Evolutionary conservation across 2,113 vertebrate genomes (phyloP).

Genomic region (Gobio gobio): DNA sequence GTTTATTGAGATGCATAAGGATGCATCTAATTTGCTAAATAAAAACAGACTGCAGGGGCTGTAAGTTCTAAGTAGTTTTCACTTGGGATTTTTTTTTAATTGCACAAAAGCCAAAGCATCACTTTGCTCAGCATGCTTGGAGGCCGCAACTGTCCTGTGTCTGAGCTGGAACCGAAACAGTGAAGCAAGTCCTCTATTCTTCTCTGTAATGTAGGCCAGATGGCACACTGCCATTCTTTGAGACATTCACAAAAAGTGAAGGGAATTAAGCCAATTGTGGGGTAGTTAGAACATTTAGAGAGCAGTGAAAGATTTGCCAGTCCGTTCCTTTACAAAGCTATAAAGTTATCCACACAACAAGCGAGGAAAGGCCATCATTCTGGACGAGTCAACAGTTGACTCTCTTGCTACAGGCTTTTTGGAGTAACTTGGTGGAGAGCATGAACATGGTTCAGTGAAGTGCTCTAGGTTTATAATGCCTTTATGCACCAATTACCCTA

Average conservation of each 20-base stretch:
- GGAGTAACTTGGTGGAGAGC: not conserved
- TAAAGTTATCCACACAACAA: constrained; percentile 48
- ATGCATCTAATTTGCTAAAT: constrained; percentile 6
- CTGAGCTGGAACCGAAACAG: constrained; percentile 64
- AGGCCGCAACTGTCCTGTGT: constrained; percentile 67
- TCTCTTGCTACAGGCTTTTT: constrained; percentile 27
- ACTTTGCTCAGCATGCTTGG: constrained; percentile 54
- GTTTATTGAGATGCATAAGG: constrained; percentile 1
- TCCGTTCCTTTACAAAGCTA: constrained; percentile 44
- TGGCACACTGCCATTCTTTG: constrained; percentile 72
- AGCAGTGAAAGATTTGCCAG: constrained; percentile 67
- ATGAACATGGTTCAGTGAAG: not conserved
- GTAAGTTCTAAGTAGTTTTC: constrained; percentile 11
- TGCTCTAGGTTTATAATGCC: not conserved
- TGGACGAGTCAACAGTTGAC: constrained; percentile 44
- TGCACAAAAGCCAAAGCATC: constrained; percentile 32
- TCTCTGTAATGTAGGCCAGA: constrained; percentile 62
- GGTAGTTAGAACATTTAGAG: constrained; percentile 70
- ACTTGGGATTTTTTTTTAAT: constrained; percentile 27
- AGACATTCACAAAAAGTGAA: constrained; percentile 59
- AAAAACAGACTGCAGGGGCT: not conserved
- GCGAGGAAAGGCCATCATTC: constrained; percentile 35
- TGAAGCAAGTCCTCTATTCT: constrained; percentile 65
- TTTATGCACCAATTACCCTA: not conserved
- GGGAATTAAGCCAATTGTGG: constrained; percentile 61